phyloP scores from a whole-genome alignment of 2,113 vertebrate genomes.

The Stercorarius parasiticus region DNA sequence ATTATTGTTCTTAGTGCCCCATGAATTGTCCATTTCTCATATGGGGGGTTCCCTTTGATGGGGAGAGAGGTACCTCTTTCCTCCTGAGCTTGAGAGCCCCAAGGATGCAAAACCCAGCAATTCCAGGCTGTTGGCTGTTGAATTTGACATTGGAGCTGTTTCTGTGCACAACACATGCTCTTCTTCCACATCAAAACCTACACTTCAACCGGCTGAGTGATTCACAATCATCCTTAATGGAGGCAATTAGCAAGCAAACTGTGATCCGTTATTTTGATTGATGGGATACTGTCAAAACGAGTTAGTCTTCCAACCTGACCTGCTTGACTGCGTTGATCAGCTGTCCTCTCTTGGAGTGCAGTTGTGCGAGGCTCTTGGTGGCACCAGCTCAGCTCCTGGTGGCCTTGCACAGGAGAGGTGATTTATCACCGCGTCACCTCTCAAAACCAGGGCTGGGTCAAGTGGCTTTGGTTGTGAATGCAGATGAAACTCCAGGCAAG shows the following conservation, averaged over 20 bases:
- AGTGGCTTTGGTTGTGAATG: neutral
- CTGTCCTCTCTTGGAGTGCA: neutral
- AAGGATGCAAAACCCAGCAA: neutral
- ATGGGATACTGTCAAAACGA: neutral
- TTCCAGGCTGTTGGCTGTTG: neutral
- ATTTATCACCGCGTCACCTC: neutral
- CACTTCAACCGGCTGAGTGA: neutral
- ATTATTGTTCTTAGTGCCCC: neutral
- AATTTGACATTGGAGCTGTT: neutral
- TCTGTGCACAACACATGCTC: neutral
- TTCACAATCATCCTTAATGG: neutral
- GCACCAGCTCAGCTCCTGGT: neutral
- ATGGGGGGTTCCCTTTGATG: fast-evolving
- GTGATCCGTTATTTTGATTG: neutral
- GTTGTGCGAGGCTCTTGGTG: neutral
- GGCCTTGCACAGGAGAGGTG: neutral
- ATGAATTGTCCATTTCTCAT: neutral
- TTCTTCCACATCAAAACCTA: neutral
- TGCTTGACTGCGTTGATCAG: neutral
- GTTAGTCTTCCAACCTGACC: neutral
- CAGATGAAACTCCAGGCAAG: neutral
- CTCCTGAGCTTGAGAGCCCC: neutral
- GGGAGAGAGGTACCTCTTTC: neutral
- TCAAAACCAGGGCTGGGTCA: neutral
- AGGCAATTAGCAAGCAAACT: neutral